These are phyloP conservation scores for Corynorhinus townsendii DNA, from an alignment of 2,113 vertebrate species.

Conservation along the genomic window DNA sequence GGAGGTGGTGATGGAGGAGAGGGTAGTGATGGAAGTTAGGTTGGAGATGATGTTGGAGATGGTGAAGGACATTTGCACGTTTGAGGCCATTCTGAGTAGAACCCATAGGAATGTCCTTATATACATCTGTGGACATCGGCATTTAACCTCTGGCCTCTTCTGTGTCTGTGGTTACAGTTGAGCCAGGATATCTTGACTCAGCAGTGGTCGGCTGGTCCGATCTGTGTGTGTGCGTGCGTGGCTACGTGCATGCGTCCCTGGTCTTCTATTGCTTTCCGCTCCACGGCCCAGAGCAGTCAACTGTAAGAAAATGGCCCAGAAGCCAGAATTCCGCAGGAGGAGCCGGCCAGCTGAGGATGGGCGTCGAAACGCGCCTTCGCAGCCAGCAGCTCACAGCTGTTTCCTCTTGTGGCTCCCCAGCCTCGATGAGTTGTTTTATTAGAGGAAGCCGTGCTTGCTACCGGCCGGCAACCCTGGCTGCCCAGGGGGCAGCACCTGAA, in stretches of 20 bases:
- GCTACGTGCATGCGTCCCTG: rapidly evolving
- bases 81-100: rapidly evolving
- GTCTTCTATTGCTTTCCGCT: not conserved
- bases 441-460: constrained; percentile 58
- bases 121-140: rapidly evolving
- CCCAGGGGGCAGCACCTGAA: constrained; percentile 11
- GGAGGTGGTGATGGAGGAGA: not conserved
- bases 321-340: not conserved
- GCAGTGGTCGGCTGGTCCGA: not conserved
- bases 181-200: rapidly evolving
- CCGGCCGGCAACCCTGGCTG: constrained; percentile 56
- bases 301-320: not conserved
- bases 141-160: not conserved
- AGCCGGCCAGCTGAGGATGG: not conserved
- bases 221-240: not conserved
- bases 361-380: not conserved
- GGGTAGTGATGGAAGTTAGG: not conserved
- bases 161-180: rapidly evolving
- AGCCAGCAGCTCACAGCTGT: constrained; percentile 74
- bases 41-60: not conserved
- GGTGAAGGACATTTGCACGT: rapidly evolving
- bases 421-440: constrained; percentile 71
- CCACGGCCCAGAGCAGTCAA: not conserved
- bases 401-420: constrained; percentile 67
- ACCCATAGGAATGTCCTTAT: rapidly evolving